Evolutionary conservation across 2,797 vertebrate genomes (phyloP).

Genomic region (Chiroxiphia lanceolata): DNA sequence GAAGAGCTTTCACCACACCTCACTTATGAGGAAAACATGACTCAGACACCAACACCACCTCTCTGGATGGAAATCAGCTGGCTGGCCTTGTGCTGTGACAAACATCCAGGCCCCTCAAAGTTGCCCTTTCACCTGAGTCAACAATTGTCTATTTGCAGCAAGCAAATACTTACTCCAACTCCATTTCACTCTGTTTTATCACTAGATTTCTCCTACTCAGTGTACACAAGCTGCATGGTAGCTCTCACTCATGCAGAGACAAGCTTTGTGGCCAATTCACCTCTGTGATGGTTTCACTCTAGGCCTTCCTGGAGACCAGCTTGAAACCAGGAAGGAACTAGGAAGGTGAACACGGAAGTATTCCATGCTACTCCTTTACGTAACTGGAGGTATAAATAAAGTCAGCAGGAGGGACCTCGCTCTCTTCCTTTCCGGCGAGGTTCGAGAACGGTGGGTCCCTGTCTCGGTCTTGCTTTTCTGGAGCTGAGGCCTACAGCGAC

Average conservation of each 20-base stretch:
- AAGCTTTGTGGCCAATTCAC: constrained; percentile 29
- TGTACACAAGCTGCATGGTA: not conserved
- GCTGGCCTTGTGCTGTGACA: not conserved
- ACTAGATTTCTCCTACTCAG: not conserved
- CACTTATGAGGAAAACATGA: not conserved
- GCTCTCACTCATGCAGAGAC: constrained; percentile 2
- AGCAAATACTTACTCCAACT: not conserved
- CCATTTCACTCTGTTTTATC: not conserved
- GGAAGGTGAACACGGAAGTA: no score
- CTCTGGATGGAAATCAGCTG: not conserved
- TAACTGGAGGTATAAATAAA: no score
- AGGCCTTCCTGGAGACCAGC: no score
- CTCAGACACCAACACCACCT: not conserved
- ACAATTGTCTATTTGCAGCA: not conserved
- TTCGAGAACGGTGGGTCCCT: no score
- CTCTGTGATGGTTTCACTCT: no score
- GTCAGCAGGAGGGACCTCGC: no score
- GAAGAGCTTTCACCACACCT: not conserved
- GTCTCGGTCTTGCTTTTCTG: no score
- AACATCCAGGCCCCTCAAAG: not conserved
- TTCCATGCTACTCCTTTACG: no score
- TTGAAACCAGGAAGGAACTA: no score
- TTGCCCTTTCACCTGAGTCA: not conserved
- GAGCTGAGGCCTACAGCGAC: no score
- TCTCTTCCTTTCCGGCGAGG: no score